Evolutionary conservation across 2,113 vertebrate species (phyloP), one percentile per base, ranked within the genome.

Genomic region (Zonotrichia leucophrys): DNA sequence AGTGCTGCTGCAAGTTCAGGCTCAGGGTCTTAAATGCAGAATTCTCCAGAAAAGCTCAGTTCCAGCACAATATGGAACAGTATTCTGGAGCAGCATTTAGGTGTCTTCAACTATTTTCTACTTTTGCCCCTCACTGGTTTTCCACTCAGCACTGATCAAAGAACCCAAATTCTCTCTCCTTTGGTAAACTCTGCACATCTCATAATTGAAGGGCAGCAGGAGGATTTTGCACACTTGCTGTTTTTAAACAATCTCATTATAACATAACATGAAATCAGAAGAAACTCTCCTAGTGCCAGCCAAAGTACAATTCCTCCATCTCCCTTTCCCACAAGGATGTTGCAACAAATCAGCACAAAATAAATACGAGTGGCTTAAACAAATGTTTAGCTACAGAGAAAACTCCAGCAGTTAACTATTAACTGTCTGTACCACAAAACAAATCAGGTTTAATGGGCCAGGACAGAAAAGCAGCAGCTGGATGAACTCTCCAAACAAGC

Each of bases 331-430:
- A 89, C 83, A 78, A 22, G 30, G 77, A 87, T 73, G 83, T 84
- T 73, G 77, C 89, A 94, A 94, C 76, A 95, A 56, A 74, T 44
- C 25, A 70, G 83, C 2, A 4, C 80, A 88, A 92, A 94, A 92
- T 41, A 94, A 94, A 95, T 42, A 93, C 0, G 1, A 67, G 1
- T 1, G 41, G 80, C 91, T 96, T 92, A 80, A 93, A 72, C 83
- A 95, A 93, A 93, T 78, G 91, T 94, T 96, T 86, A 47, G 73
- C 52, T 64, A 86, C 39, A 67, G 83, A 87, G 60, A 87, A 92
- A 92, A 91, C 76, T n/a, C 69, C 83, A 91, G 62, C 37, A 41
- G 24, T 94, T 95, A 91, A 94, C 91, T 58, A 22, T 76, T 66
- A 72, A 60, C 77, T 91, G 87, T 44, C 75, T 63, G 73, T 9